Conservation (phyloP, 2,797 vertebrate genomes). For the Sebastes cheni region DNA sequence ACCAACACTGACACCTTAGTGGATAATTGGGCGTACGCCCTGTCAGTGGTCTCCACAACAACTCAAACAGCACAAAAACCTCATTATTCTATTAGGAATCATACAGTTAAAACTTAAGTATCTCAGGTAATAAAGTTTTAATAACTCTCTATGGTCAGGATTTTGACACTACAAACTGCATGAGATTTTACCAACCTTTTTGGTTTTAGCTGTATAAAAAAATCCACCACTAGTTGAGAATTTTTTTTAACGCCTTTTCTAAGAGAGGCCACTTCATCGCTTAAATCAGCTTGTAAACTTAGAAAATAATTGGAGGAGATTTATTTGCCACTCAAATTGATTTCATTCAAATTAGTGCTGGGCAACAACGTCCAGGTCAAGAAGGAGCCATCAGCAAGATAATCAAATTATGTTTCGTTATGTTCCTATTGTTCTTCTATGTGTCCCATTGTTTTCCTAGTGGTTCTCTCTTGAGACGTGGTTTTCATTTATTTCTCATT, state of each 20-base stretch:
- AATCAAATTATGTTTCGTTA: neutral
- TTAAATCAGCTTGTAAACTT: neutral
- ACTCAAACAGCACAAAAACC: constrained; percentile 23
- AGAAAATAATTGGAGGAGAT: neutral
- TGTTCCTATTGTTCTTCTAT: neutral
- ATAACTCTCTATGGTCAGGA: neutral
- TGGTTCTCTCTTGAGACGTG: neutral
- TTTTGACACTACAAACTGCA: neutral
- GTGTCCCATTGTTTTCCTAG: neutral
- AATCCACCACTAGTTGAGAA: neutral
- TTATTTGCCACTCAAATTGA: neutral
- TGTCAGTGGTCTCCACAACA: constrained; percentile 29
- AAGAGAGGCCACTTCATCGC: neutral
- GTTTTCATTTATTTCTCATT: neutral
- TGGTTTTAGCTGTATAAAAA: neutral
- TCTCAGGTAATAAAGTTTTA: neutral
- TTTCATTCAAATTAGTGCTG: constrained; percentile 5
- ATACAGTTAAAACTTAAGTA: neutral
- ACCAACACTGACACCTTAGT: constrained; percentile 23
- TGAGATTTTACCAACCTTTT: neutral
- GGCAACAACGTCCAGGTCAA: neutral
- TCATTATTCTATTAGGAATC: neutral
- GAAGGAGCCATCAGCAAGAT: neutral
- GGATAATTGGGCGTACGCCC: constrained; percentile 45
- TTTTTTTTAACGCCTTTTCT: neutral